Evolutionary conservation across 2,888 invertebrate species (phyloP), one percentile per base, ranked within the genome.

Genomic region (Oscheius sp.): DNA sequence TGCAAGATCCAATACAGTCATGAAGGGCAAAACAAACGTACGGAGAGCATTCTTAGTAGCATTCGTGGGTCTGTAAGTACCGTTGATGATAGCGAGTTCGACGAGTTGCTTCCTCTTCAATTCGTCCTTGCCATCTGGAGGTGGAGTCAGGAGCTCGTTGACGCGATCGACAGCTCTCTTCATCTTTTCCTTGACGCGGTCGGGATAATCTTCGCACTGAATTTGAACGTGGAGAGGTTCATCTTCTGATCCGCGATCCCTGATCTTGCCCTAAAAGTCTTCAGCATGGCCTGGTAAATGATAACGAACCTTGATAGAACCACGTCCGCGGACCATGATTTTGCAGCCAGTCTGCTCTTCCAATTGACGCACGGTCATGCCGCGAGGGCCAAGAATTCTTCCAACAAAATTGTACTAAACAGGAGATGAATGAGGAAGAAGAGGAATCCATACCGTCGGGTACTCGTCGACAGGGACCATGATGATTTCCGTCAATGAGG

Each of bases 341-440:
- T 99, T 99, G 92, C 99, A 99, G 87, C 98, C 98, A 89, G 99
- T 99, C 92, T 98, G 98, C 92, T 97, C 96, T 92, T 99, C 99
- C 90, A 99, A 92, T 92, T 99, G 98, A 92, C 99, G 99, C 71
- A 99, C 98, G 85, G 99, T 99, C 98, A 99, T 99, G 86, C 99
- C 99, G 89, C 99, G 93, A 84, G 98, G 98, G 68, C 99, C 99
- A 90, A 99, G 92, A 92, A 99, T 98, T 92, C 98, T 93, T 89
- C 98, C 99, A 89, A 99, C 98, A 91, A 99, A 99, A 92, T 99
- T 99, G 92, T 98, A 99, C 97, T 98, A 93, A 78, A 94, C 94
- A 85, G 4, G 10, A 60, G 35, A n/a, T 57, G 50, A 10, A 58
- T 3, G 35, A 47, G 3, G 2, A 2, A 59, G 29, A 32, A 70